Evolutionary conservation across 2,113 vertebrate species (phyloP).

Genomic region (Varanus salvator): DNA sequence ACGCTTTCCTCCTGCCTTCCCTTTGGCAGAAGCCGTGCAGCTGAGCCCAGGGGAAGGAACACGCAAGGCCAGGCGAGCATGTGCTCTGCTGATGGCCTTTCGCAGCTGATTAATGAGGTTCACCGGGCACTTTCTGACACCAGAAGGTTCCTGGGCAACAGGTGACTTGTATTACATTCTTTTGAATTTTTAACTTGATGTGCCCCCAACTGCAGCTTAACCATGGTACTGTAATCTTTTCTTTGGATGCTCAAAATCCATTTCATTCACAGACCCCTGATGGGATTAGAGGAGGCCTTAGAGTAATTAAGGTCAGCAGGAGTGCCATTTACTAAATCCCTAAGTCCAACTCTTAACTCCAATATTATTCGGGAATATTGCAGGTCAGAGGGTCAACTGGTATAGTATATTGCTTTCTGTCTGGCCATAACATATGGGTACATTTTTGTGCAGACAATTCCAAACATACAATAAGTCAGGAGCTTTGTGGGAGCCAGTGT

Average conservation of each 20-base stretch:
- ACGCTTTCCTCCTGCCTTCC: fast-evolving
- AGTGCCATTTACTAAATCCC: conserved; percentile 73
- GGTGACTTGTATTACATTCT: conserved; percentile 21
- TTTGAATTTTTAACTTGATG: conserved; percentile 40
- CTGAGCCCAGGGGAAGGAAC: fast-evolving
- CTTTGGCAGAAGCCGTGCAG: fast-evolving
- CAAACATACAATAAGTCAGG: neutral
- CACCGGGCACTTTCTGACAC: fast-evolving
- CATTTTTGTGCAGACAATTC: conserved; percentile 26
- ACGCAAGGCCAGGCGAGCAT: fast-evolving
- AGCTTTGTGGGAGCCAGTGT: neutral
- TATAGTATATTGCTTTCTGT: conserved; percentile 53
- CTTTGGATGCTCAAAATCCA: conserved; percentile 59
- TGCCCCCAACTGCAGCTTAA: conserved; percentile 36
- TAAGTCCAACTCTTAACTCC: conserved; percentile 67
- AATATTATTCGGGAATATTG: conserved; percentile 70
- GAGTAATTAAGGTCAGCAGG: conserved; percentile 79
- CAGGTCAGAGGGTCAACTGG: conserved; percentile 56
- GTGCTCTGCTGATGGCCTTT: neutral
- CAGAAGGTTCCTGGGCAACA: neutral
- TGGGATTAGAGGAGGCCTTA: conserved; percentile 72
- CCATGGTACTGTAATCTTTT: neutral
- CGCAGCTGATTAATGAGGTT: fast-evolving
- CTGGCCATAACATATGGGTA: conserved; percentile 26
- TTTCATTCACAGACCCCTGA: conserved; percentile 71